These are phyloP conservation scores for Rhadina sibilatrix DNA, from an alignment of 2,113 vertebrate genomes.

Conservation along the genomic window DNA sequence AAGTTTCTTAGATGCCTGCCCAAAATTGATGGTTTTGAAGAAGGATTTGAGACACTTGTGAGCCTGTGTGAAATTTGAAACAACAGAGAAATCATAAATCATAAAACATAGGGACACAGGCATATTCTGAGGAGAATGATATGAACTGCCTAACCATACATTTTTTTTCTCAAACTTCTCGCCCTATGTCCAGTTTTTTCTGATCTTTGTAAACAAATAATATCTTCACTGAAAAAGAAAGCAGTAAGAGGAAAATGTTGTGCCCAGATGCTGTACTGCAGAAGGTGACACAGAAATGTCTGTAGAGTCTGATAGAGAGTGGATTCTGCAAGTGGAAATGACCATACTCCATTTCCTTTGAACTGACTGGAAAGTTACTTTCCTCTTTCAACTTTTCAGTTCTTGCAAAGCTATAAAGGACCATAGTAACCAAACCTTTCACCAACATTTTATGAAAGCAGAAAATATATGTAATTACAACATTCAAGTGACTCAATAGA, in stretches of 20 bases:
- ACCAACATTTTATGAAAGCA: conserved; percentile 20
- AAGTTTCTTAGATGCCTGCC: not conserved
- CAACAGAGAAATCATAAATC: not conserved
- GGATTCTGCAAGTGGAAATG: conserved; percentile 9
- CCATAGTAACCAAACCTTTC: not conserved
- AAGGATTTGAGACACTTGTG: not conserved
- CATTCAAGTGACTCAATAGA: not conserved
- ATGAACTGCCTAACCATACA: not conserved
- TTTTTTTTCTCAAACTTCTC: not conserved
- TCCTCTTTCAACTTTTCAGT: not conserved
- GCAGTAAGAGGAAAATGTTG: conserved; percentile 14
- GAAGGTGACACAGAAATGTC: not conserved
- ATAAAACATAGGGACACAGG: not conserved
- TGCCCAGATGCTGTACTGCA: conserved; percentile 17
- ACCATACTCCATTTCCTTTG: not conserved
- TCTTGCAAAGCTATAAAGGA: conserved; percentile 8
- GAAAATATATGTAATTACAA: conserved; percentile 36
- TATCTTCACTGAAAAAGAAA: not conserved
- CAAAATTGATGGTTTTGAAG: not conserved
- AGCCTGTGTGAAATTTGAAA: not conserved
- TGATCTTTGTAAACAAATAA: not conserved
- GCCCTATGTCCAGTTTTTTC: not conserved
- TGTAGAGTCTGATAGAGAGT: not conserved
- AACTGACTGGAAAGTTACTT: conserved; percentile 8
- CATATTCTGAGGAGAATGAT: not conserved